phyloP scores from a whole-genome alignment of 2,113 vertebrate species.

The Epinephelus lanceolatus region DNA sequence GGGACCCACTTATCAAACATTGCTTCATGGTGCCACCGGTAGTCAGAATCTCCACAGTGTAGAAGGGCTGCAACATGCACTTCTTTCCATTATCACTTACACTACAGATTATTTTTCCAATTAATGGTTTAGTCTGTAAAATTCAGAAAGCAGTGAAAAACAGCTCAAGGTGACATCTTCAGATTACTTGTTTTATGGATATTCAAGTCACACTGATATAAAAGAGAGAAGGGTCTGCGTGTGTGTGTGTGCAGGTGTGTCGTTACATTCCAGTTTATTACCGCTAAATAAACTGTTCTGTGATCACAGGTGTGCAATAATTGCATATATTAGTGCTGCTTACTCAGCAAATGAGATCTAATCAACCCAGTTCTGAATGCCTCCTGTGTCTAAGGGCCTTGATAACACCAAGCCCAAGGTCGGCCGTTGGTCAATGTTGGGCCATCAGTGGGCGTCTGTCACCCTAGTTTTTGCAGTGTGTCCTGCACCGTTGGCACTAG shows the following conservation, averaged over 20 bases:
- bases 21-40: neutral
- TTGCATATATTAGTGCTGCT: neutral
- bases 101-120: neutral
- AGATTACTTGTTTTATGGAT: neutral
- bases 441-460: too few species aligned
- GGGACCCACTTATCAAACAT: neutral
- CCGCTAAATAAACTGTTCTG: neutral
- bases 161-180: too few species aligned
- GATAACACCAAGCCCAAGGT: too few species aligned
- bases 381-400: neutral
- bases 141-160: too few species aligned
- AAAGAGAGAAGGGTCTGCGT: too few species aligned
- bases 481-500: too few species aligned
- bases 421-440: too few species aligned
- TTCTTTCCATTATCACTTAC: neutral
- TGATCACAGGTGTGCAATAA: conserved; percentile 1
- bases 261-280: neutral
- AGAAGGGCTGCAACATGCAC: neutral
- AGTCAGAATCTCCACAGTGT: neutral
- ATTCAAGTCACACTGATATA: neutral
- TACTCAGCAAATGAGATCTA: neutral
- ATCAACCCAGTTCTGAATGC: neutral
- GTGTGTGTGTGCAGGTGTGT: too few species aligned
- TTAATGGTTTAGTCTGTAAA: neutral
- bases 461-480: too few species aligned